Evolutionary conservation across 1,140 invertebrate species (phyloP), one percentile per base, ranked within the genome.

Genomic region (Macrobrachium rosenbergii): DNA sequence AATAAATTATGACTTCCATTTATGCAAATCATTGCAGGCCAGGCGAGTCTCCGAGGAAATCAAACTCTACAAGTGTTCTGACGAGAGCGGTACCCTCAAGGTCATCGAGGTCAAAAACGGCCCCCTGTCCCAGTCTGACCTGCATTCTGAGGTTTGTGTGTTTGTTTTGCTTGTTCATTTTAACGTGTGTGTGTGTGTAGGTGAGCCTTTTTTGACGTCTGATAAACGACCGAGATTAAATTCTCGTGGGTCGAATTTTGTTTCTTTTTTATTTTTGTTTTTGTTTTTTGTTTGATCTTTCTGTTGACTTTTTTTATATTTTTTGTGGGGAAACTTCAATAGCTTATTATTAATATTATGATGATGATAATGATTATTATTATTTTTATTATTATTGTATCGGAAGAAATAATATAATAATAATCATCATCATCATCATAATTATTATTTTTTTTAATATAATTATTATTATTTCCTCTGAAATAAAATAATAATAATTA

Each of bases 101-200:
- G 94, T 98, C 1, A 95, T 95, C 80, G 97, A 98, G 92, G 92
- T 98, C 0, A 98, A 98, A 92, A 94, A 94, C 60, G 96, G 96
- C 2, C 96, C 97, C 23, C 93, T 98, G 0, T 93, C 93, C 23
- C 95, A 97, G 90, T 92, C 93, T 17, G 97, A 99, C 93, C 93
- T 99, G 58, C 93, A 94, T 88, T 95, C 95, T n/a, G 94, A 94
- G 89, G 95, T 96, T 91, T 92, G 92, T 92, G 78, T 28, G 19
- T 69, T 37, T 14, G 11, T 23, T 16, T 5, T 6, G 45, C 21
- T 5, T 28, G 0, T 37, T 1, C 28, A 37, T 37, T 37, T 37
- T 37, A 37, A 37, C 28, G 28, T 37, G 28, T 3, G 28, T 37
- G 28, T 37, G 1, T 37, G 28, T 37, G 28, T 37, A 37, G 28